Percentiles rank a stretch among this genome's conserved stretches.
Conservation (phyloP, 2,113 vertebrate species). For the Ophthalmolycus amberensis region DNA sequence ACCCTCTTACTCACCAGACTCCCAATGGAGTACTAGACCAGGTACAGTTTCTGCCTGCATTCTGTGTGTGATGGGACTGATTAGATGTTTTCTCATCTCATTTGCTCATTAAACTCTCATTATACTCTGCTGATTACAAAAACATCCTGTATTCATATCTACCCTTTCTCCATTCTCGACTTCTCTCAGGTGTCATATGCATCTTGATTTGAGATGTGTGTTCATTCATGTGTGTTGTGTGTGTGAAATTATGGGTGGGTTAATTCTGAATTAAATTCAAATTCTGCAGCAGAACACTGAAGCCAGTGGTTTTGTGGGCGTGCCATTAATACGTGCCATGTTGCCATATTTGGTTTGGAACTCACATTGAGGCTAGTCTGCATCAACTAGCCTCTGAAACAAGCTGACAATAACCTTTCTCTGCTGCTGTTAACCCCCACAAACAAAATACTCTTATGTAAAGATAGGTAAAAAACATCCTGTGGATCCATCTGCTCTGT, state of each 20-base stretch:
- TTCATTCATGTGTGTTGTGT: constrained; percentile 24
- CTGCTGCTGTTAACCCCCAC: background rate
- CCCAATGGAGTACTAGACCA: constrained; percentile 81
- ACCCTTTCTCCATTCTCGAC: background rate
- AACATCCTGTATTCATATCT: background rate
- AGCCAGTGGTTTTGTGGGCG: background rate
- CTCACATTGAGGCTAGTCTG: background rate
- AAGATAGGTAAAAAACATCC: background rate
- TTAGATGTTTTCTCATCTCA: constrained; percentile 1
- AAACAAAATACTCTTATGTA: background rate
- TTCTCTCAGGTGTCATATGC: background rate
- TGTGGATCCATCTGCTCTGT: constrained; percentile 9
- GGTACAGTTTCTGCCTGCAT: constrained; percentile 73
- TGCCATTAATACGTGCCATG: background rate
- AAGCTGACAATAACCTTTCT: background rate
- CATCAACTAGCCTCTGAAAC: background rate
- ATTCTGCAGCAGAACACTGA: background rate
- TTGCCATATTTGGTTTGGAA: background rate
- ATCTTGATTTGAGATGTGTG: constrained; percentile 24
- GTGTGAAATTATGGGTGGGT: background rate
- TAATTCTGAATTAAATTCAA: background rate
- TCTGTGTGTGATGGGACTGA: constrained; percentile 53
- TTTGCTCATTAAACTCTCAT: background rate
- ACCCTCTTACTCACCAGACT: constrained; percentile 69
- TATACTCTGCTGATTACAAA: background rate